Evolutionary conservation across 2,888 invertebrate genomes (phyloP).

Genomic region (Campoletis raptor): DNA sequence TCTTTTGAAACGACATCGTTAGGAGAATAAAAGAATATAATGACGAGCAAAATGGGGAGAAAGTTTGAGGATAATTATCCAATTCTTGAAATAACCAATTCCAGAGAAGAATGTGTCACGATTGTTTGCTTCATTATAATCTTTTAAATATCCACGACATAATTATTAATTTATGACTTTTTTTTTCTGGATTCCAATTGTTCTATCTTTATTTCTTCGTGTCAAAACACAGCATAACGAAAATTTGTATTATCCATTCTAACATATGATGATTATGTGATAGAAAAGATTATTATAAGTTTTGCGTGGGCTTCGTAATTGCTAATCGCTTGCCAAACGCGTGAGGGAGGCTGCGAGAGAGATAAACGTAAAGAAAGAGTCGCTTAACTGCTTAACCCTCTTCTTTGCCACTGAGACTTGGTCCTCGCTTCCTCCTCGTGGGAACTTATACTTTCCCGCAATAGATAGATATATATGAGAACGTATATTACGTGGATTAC

Average conservation of each 20-base stretch:
- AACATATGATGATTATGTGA: constrained; percentile 28
- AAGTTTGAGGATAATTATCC: constrained; percentile 26
- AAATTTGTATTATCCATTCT: constrained; percentile 37
- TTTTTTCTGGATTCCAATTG: neutral
- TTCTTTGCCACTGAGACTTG: constrained; percentile 31
- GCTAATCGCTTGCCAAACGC: constrained; percentile 73
- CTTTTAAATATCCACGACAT: constrained; percentile 19
- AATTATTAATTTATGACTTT: constrained; percentile 30
- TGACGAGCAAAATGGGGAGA: constrained; percentile 3
- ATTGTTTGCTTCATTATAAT: constrained; percentile 41
- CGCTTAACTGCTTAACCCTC: neutral
- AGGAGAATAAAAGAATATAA: neutral
- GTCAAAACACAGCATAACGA: neutral
- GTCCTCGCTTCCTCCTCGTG: constrained; percentile 72
- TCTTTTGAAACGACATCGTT: neutral
- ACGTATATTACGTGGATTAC: constrained; percentile 15
- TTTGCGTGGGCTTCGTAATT: constrained; percentile 74
- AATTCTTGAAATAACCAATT: constrained; percentile 20
- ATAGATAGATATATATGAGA: constrained; percentile 44
- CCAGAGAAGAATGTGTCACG: constrained; percentile 31
- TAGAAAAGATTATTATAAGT: constrained; percentile 38
- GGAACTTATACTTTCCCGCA: constrained; percentile 75
- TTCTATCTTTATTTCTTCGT: neutral
- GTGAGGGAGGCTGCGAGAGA: constrained; percentile 50
- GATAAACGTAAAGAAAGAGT: constrained; percentile 3